Evolutionary conservation across 2,888 invertebrate species (phyloP).

Genomic region (Pegoplata infirma): DNA sequence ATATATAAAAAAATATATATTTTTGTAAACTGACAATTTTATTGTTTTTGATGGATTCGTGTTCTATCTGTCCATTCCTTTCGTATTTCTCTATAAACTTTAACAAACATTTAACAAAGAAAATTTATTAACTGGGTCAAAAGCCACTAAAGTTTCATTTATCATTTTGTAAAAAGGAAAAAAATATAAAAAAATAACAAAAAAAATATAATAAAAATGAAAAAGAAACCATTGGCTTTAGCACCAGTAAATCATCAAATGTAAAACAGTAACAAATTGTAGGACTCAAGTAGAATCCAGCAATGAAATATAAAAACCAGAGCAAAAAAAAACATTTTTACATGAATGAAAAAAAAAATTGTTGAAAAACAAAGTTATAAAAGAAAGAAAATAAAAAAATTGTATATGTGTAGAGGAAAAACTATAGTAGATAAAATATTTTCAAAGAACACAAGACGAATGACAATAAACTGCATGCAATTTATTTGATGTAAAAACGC

Average conservation of each 20-base stretch:
- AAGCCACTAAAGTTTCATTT: constrained; percentile 77
- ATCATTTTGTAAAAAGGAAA: constrained; percentile 67
- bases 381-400: too few species aligned
- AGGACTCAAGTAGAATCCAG: constrained; percentile 39
- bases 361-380: constrained; percentile 8
- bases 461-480: constrained; percentile 61
- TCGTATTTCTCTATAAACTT: constrained; percentile 66
- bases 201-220: constrained; percentile 29
- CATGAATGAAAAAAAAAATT: not conserved
- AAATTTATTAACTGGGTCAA: constrained; percentile 76
- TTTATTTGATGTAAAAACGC: constrained; percentile 56
- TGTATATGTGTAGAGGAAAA: too few species aligned
- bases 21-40: constrained; percentile 23
- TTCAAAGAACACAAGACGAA: constrained; percentile 48
- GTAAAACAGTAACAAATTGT: constrained; percentile 58
- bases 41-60: constrained; percentile 1
- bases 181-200: constrained; percentile 8
- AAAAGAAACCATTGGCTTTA: constrained; percentile 51
- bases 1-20: too few species aligned
- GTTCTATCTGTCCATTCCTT: constrained; percentile 57
- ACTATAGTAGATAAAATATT: constrained; percentile 34
- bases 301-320: constrained; percentile 1
- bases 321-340: constrained; percentile 32
- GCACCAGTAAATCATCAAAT: constrained; percentile 54
- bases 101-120: constrained; percentile 64